Evolutionary conservation across 2,888 invertebrate genomes (phyloP), one percentile per base, ranked within the genome.

Genomic region (Dasysyrphus tricinctus): DNA sequence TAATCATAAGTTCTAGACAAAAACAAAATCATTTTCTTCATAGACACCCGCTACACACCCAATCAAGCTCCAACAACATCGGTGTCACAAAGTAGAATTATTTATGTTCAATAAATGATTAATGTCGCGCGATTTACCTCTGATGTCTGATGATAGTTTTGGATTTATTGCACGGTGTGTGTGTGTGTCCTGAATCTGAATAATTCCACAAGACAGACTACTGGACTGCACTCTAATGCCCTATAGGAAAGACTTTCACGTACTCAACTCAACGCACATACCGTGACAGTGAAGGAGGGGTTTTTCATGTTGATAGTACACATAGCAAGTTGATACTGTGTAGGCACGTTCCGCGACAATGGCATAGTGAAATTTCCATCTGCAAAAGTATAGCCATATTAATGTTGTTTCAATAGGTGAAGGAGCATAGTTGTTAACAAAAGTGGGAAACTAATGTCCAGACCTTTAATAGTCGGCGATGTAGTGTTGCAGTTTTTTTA

Each of bases 221-320:
- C 8, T 39, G 19, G 12, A 57, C 37, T 59, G 37, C 24, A 59
- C 37, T 34, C 5, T 12, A 16, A 47, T 34, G 47, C 47, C 49
- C 67, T 63, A 29, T 67, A 77, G 85, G 85, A 85, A 85, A 85
- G 85, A 67, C 81, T 78, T 81, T 85, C 85, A 85, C 81, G 81
- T 77, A 24, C 12, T 3, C 61, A 24, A 24, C 19, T 1, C 61
- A 24, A 14, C 19, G 39, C 19, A 14, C 39, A 39, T 24, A 61
- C 14, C 37, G 24, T 54, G 54, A 32, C 29, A 14, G 29, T n/a
- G 54, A 54, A n/a, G 14, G 14, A 14, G 14, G 54, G 3, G 54
- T 5, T 47, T 32, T 24, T 42, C 4, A 19, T 37, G 7, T 61
- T 37, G 61, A 61, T 61, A 42, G 14, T 24, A 24, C 24, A 24